Evolutionary conservation across 1,140 invertebrate genomes (phyloP).

Genomic region (Phymorhynchus buccinoides): DNA sequence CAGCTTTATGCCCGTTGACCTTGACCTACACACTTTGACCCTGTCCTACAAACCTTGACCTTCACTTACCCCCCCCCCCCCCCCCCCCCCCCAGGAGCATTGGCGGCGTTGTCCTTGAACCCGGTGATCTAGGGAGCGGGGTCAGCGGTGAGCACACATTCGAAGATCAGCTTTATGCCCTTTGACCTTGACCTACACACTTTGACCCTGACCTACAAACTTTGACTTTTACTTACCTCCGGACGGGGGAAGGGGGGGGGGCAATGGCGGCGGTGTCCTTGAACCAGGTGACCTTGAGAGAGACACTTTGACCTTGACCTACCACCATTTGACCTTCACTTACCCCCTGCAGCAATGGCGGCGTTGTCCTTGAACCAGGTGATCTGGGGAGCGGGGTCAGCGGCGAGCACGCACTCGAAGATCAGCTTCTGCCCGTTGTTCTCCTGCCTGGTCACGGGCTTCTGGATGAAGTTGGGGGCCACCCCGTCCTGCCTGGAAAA

Average conservation of each 20-base stretch:
- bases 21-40: background rate
- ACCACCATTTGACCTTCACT: background rate
- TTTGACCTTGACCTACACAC: background rate
- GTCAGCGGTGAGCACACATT: no score
- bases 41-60: no score
- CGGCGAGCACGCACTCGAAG: conserved; percentile 96
- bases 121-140: no score
- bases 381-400: conserved; percentile 92
- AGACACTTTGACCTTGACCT: background rate
- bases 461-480: conserved; percentile 97
- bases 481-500: conserved; percentile 82
- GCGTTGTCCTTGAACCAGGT: conserved; percentile 82
- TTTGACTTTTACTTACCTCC: no score
- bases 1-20: no score
- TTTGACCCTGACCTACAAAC: background rate
- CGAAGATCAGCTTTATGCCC: no score
- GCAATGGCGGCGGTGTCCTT: no score
- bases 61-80: background rate
- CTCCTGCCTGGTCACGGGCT: conserved; percentile 96
- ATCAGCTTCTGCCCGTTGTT: conserved; percentile 95
- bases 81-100: background rate
- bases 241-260: no score
- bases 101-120: no score
- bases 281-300: no score
- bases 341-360: conserved; percentile 63